A percentile compares a stretch with the other conserved stretches of the same genome.
phyloP scores from a whole-genome alignment of 2,113 vertebrate species.

The Mirounga angustirostris region DNA sequence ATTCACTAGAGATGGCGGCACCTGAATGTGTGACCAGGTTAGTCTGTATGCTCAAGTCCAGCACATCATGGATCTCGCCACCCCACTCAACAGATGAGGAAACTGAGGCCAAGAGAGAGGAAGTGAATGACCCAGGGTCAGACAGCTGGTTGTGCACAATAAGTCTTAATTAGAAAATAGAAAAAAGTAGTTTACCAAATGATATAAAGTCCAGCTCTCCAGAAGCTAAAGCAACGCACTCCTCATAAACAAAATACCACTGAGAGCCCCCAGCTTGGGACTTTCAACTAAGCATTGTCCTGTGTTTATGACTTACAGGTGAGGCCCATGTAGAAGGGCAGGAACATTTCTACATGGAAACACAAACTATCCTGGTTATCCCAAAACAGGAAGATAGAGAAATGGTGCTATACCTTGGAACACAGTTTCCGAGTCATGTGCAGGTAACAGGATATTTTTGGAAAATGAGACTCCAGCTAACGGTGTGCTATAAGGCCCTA shows the following conservation, averaged over 20 bases:
- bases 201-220: background rate
- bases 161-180: background rate
- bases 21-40: background rate
- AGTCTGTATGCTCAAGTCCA: background rate
- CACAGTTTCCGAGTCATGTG: constrained; percentile 69
- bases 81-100: background rate
- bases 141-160: background rate
- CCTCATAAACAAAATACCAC: background rate
- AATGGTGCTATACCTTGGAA: constrained; percentile 75
- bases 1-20: background rate
- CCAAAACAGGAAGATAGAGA: constrained; percentile 82
- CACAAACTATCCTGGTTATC: constrained; percentile 75
- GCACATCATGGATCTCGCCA: background rate
- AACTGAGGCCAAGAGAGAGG: background rate
- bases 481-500: background rate
- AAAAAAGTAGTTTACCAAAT: background rate
- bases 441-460: constrained; percentile 67
- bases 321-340: constrained; percentile 83
- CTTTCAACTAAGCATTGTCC: background rate
- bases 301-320: constrained; percentile 57
- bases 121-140: background rate
- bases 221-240: background rate
- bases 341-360: constrained; percentile 86
- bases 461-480: background rate
- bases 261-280: background rate